These are phyloP conservation scores for Oceanites oceanicus DNA, from an alignment of 2,113 vertebrate genomes.

Conservation along the genomic window DNA sequence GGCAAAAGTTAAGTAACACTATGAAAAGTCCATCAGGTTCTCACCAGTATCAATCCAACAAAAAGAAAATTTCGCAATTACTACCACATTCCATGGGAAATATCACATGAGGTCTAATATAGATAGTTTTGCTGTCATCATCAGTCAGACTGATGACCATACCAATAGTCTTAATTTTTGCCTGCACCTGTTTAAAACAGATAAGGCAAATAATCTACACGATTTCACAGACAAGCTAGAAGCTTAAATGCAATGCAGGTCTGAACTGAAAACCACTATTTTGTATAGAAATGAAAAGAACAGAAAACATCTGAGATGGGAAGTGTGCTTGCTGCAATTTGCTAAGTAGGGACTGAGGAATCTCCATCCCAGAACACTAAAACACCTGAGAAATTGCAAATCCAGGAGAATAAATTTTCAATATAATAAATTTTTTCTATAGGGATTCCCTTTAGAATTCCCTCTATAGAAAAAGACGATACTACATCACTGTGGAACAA, in stretches of 20 bases:
- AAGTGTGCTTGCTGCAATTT: neutral
- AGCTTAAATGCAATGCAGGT: neutral
- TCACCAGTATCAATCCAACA: neutral
- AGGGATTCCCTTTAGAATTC: neutral
- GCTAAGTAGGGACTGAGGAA: neutral
- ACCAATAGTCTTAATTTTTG: neutral
- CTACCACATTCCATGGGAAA: neutral
- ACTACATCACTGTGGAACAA: neutral
- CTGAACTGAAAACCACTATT: neutral
- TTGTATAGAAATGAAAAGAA: neutral
- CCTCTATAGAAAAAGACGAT: neutral
- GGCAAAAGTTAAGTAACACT: neutral
- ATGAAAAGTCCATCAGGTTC: neutral
- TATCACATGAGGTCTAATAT: neutral
- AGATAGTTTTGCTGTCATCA: neutral
- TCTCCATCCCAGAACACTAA: neutral
- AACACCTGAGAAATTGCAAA: neutral
- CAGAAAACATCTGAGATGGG: neutral
- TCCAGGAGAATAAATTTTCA: neutral
- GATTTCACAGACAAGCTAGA: neutral
- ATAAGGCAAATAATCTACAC: neutral
- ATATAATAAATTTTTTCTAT: neutral
- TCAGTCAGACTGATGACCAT: neutral
- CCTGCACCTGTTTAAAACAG: neutral
- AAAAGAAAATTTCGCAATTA: neutral